Conservation (phyloP, 2,113 vertebrate genomes). For the Neolamprologus cancellatus region DNA sequence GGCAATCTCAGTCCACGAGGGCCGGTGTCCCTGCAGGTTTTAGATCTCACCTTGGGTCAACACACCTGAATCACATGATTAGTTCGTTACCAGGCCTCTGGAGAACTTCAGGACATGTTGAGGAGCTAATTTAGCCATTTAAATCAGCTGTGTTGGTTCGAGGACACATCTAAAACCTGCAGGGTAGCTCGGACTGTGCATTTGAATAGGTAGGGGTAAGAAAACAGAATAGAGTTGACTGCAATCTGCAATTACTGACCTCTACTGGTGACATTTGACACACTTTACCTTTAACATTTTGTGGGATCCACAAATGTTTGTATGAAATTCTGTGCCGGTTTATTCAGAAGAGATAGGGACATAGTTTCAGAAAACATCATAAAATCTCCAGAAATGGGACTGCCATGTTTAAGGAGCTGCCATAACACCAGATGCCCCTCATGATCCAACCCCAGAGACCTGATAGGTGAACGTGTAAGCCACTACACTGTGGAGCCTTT, state of each 20-base stretch:
- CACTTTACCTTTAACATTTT: background rate
- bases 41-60: too few species aligned
- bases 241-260: background rate
- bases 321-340: background rate
- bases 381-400: background rate
- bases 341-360: background rate
- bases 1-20: too few species aligned
- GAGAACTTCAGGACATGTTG: too few species aligned
- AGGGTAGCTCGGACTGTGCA: rapidly evolving
- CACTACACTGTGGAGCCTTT: background rate
- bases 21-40: too few species aligned
- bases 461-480: background rate
- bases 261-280: background rate
- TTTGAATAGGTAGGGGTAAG: background rate
- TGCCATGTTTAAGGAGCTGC: background rate
- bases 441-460: background rate
- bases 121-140: too few species aligned
- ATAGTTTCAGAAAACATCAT: background rate
- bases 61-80: too few species aligned
- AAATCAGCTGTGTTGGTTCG: too few species aligned
- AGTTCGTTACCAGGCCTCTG: too few species aligned
- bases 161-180: too few species aligned
- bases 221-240: background rate
- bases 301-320: background rate
- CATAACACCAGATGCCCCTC: background rate